Conservation (phyloP, 2,113 vertebrate genomes). For the Lanius collurio region DNA sequence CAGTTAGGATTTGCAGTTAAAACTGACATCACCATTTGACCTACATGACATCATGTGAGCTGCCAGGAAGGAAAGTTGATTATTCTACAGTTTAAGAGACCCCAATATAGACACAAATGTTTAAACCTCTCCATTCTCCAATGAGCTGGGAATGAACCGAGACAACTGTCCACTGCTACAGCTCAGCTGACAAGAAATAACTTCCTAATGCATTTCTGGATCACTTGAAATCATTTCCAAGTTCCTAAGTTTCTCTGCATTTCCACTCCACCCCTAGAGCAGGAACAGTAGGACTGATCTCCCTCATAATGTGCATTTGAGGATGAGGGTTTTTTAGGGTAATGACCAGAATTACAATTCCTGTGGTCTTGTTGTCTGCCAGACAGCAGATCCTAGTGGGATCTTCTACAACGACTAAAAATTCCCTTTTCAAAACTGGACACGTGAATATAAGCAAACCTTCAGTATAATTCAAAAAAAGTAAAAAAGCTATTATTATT, state of each 20-base stretch:
- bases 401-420: not conserved
- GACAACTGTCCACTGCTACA: not conserved
- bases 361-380: not conserved
- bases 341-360: not conserved
- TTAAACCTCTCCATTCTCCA: not conserved
- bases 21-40: not conserved
- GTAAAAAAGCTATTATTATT: not conserved
- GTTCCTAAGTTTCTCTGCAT: not conserved
- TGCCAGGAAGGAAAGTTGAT: fast-evolving
- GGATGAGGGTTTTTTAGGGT: fast-evolving
- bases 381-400: not conserved
- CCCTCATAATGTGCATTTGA: not conserved
- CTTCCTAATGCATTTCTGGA: not conserved
- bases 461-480: not conserved
- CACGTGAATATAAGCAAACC: not conserved
- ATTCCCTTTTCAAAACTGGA: not conserved
- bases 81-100: not conserved
- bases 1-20: not conserved
- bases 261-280: not conserved
- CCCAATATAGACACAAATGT: not conserved
- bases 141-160: not conserved
- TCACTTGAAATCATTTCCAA: not conserved
- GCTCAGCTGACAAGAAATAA: not conserved
- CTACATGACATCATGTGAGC: not conserved
- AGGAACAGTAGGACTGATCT: not conserved